Conservation (phyloP, 2,888 invertebrate genomes). For the Andricus curvator region DNA sequence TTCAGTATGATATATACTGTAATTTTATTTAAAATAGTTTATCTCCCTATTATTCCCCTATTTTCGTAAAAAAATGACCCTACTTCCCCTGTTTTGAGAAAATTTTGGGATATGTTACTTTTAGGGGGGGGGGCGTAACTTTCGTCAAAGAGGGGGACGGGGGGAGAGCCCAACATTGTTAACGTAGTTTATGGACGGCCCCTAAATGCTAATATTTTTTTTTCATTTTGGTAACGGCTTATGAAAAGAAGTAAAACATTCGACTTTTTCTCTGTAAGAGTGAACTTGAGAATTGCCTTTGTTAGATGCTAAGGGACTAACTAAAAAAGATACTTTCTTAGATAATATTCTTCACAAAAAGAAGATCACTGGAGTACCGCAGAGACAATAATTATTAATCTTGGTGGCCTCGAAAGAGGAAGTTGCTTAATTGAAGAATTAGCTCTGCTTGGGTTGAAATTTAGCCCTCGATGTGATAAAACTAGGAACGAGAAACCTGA, state of each 20-base stretch:
- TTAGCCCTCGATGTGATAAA: slow-evolving; percentile 26
- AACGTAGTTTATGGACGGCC: too few relatives aligned
- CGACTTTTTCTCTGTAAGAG: background rate
- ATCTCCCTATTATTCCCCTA: too few relatives aligned
- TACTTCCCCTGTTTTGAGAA: too few relatives aligned
- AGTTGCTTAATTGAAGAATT: slow-evolving; percentile 71
- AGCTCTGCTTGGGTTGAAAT: slow-evolving; percentile 47
- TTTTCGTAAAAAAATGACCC: too few relatives aligned
- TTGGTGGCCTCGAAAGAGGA: slow-evolving; percentile 61
- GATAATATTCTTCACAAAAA: background rate
- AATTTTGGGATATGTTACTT: too few relatives aligned
- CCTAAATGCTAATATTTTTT: too few relatives aligned
- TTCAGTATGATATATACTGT: too few relatives aligned
- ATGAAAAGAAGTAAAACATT: background rate
- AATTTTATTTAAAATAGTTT: too few relatives aligned
- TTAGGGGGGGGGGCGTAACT: too few relatives aligned
- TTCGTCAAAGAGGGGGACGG: too few relatives aligned
- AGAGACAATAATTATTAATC: slow-evolving; percentile 62
- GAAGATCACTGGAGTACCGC: slow-evolving; percentile 2
- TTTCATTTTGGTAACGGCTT: too few relatives aligned
- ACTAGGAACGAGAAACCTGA: slow-evolving; percentile 16
- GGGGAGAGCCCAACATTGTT: too few relatives aligned
- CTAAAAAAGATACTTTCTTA: background rate
- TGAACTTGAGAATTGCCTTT: background rate
- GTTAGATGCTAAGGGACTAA: background rate